Base-by-base conservation (phyloP, 1,140 invertebrate species). In the Meteorus sp. region DNA sequence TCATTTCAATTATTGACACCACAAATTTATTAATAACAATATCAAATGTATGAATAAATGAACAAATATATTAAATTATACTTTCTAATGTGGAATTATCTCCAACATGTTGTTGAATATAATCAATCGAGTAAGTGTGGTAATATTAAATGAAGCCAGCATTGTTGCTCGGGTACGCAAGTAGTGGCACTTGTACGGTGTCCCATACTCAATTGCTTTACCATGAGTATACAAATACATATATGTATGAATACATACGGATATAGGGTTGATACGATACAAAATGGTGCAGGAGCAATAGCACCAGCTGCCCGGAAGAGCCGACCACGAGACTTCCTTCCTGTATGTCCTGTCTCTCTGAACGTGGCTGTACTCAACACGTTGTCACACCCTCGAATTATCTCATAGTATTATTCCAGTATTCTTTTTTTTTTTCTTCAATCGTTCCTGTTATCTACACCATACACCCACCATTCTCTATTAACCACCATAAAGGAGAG, bases 251-350 rank as follows among this genome's bases (percentile, higher is more conserved):
- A 65, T 74, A 58, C 61, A 64, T 51, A 48, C 55, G 67, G 64
- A 74, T 71, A 76, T 69, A 25, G 13, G 29, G 17, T 33, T 45
- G 29, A 19, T 19, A 37, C 0, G 15, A 9, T 45, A 35, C 22
- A 45, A 20, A 19, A 27, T 13, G 23, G 13, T 31, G 2, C n/a
- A 43, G 35, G 11, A 62, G n/a, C 31, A 69, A 59, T 59, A 68
- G 61, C 59, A 68, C 69, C 75, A 79, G 74, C 77, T 78, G 75
- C 65, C 76, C 75, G 76, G 76, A 78, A 78, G 78, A 78, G 70
- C 70, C 48, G 72, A 78, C 78, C 78, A 63, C 76, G 76, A 77
- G 71, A 76, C 76, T 78, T 80, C 78, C 78, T 78, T 78, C 76
- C 78, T 77, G 69, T 60, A 62, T 66, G 67, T 78, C 68, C 64